These are phyloP conservation scores for Orchesellides sinensis DNA, from an alignment of 2,888 invertebrate species.

Conservation along the genomic window DNA sequence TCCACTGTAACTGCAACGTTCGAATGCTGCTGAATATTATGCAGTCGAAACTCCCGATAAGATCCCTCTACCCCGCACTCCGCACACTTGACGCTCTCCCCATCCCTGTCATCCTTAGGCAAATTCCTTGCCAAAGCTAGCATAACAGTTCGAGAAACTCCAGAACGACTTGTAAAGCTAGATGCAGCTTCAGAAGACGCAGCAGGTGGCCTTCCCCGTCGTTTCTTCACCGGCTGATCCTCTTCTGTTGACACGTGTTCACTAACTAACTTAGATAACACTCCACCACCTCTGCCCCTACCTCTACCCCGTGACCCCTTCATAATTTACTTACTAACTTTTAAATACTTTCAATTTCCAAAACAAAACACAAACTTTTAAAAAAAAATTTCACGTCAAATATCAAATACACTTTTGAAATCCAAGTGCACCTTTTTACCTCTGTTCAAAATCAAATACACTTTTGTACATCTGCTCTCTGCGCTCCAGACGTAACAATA, in stretches of 20 bases:
- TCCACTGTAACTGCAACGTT: conserved; percentile 66
- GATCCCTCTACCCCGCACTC: conserved; percentile 48
- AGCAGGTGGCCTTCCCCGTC: neutral
- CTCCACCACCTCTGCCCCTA: conserved; percentile 11
- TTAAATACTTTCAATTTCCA: neutral
- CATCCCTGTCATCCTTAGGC: conserved; percentile 57
- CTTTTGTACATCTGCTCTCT: neutral
- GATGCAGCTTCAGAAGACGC: neutral
- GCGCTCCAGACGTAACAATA: neutral
- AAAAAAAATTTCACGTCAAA: neutral
- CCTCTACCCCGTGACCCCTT: neutral
- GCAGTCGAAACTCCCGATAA: conserved; percentile 67
- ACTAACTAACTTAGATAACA: neutral
- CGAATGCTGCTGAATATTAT: conserved; percentile 71
- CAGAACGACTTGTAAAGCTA: neutral
- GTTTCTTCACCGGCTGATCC: neutral
- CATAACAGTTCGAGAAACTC: neutral
- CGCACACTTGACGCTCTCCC: conserved; percentile 60
- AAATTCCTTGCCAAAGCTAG: conserved; percentile 33
- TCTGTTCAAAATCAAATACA: too few species aligned
- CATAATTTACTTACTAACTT: neutral
- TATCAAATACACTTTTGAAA: too few species aligned
- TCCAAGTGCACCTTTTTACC: too few species aligned
- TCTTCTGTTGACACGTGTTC: neutral
- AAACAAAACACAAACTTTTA: neutral